A percentile compares a stretch with the other conserved stretches of the same genome.
phyloP scores from a whole-genome alignment of 2,888 invertebrate species.

The Clunio marinus region DNA sequence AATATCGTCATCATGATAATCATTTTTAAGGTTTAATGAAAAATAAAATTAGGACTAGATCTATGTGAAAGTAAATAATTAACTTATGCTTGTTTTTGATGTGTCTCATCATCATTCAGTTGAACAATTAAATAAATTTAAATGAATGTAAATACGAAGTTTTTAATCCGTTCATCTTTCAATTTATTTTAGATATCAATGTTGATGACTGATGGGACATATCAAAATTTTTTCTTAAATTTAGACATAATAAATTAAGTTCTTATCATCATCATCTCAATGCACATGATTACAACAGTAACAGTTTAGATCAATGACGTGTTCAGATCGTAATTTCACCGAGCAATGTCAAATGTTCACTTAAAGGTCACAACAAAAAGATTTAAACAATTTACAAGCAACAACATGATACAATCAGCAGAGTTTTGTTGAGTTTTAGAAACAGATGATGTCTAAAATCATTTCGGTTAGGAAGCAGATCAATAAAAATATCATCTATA shows the following conservation, averaged over 20 bases:
- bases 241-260: neutral
- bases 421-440: too few relatives aligned
- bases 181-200: too few relatives aligned
- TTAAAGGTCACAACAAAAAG: neutral
- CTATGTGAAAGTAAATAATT: constrained; percentile 17
- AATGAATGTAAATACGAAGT: too few relatives aligned
- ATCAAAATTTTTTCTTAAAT: neutral
- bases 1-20: neutral
- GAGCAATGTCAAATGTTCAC: too few relatives aligned
- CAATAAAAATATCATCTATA: neutral
- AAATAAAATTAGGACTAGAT: constrained; percentile 36
- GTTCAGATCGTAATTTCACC: too few relatives aligned
- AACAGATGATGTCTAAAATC: too few relatives aligned
- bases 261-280: neutral
- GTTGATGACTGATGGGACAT: too few relatives aligned
- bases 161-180: too few relatives aligned
- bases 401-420: constrained; percentile 13
- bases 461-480: constrained; percentile 5
- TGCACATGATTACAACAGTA: neutral
- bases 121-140: too few relatives aligned
- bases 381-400: constrained; percentile 11
- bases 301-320: too few relatives aligned
- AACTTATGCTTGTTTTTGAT: too few relatives aligned
- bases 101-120: too few relatives aligned
- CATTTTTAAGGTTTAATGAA: neutral